Percentiles rank a stretch among this genome's conserved stretches.
Evolutionary conservation across 2,113 vertebrate species (phyloP).

Genomic region (Mormyrus lacerda): DNA sequence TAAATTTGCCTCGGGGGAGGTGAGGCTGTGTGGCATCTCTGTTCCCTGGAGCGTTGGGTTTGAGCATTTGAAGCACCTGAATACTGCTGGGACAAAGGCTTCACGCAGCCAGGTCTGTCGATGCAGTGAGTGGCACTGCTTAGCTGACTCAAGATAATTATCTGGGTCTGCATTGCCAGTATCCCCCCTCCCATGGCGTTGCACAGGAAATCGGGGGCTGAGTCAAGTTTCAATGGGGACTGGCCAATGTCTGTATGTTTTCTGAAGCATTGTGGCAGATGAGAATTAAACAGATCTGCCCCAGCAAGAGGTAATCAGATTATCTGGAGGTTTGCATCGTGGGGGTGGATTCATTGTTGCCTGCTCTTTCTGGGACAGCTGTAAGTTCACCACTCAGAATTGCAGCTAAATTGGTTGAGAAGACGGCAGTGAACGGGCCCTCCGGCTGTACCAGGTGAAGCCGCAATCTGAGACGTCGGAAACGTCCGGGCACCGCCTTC

Average conservation of each 20-base stretch:
- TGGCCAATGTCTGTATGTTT: neutral
- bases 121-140: neutral
- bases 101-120: neutral
- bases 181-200: neutral
- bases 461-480: neutral
- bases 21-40: constrained; percentile 13
- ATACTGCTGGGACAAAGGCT: constrained; percentile 9
- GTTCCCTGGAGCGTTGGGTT: constrained; percentile 4
- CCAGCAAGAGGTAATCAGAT: neutral
- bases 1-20: neutral
- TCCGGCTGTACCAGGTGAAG: neutral
- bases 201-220: neutral
- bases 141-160: constrained; percentile 15
- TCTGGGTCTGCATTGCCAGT: neutral
- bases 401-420: neutral
- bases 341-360: neutral
- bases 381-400: neutral
- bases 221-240: neutral
- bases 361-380: neutral
- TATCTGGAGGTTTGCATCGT: neutral
- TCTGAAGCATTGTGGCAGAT: neutral
- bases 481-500: neutral
- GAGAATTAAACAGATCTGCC: neutral
- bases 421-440: neutral
- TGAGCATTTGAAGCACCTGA: constrained; percentile 7